Conservation (phyloP, 2,113 vertebrate genomes). For the Pseudopipra pipra region DNA sequence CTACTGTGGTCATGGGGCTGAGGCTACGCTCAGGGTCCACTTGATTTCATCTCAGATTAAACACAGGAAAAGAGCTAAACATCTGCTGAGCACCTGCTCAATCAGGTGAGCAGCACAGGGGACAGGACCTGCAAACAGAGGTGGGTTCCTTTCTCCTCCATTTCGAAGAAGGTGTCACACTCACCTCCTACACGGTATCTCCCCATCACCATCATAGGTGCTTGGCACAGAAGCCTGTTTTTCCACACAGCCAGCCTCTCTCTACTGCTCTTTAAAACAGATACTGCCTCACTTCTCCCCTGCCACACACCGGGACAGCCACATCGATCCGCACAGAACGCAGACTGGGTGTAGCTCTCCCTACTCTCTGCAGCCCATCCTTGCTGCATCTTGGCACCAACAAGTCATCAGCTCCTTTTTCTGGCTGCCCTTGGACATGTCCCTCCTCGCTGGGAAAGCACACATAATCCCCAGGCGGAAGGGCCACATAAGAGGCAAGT, state of each 20-base stretch:
- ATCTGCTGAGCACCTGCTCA: neutral
- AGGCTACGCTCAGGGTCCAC: neutral
- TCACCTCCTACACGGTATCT: neutral
- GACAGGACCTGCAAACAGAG: neutral
- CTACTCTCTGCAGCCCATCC: neutral
- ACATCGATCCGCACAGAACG: neutral
- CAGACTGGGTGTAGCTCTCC: neutral
- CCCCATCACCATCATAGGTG: neutral
- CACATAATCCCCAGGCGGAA: neutral
- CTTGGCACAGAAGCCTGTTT: neutral
- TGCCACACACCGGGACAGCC: neutral
- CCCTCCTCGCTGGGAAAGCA: neutral
- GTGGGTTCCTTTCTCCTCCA: neutral
- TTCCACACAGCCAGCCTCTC: neutral
- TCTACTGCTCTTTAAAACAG: neutral
- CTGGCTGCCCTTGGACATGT: neutral
- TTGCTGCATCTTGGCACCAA: neutral
- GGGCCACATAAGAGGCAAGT: neutral
- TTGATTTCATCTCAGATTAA: neutral
- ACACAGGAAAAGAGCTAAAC: neutral
- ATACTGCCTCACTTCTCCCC: neutral
- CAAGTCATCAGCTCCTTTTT: neutral
- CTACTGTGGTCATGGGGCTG: accelerated
- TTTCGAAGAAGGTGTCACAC: neutral
- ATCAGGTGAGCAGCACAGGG: neutral